Evolutionary conservation across 1,140 invertebrate species (phyloP).

Genomic region (Phocides pigmalion): DNA sequence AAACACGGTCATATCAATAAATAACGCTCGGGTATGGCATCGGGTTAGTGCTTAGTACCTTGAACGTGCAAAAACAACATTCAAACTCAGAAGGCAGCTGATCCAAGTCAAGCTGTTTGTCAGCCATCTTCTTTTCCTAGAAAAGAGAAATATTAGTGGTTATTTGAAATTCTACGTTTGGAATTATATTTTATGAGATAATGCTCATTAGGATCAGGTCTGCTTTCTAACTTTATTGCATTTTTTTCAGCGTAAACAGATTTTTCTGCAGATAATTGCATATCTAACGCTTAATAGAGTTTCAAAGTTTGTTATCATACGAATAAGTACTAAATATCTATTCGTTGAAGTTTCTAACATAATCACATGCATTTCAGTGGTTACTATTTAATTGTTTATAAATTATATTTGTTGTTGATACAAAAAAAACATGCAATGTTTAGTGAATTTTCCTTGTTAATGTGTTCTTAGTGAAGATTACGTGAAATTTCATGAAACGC

Average conservation of each 20-base stretch:
- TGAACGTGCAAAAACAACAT: constrained; percentile 97
- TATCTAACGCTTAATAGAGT: no score
- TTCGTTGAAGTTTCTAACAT: neutral
- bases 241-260: no score
- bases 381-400: neutral
- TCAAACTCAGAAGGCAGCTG: constrained; percentile 95
- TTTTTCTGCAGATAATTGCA: neutral
- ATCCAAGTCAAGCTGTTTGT: constrained; percentile 85
- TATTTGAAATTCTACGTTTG: constrained; percentile 37
- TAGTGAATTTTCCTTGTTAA: neutral
- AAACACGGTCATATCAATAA: neutral
- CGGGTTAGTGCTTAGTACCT: constrained; percentile 88
- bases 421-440: neutral
- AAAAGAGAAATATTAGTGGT: constrained; percentile 78
- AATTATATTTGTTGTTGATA: no score
- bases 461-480: neutral
- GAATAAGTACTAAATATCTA: no score
- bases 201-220: neutral
- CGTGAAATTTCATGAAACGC: constrained; percentile 20
- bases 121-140: constrained; percentile 86
- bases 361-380: neutral
- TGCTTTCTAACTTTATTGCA: neutral
- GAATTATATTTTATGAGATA: neutral
- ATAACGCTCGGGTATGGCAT: neutral
- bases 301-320: no score